Conservation (phyloP, 92 coral and sea anemone species). For the Phenganax subtilis region DNA sequence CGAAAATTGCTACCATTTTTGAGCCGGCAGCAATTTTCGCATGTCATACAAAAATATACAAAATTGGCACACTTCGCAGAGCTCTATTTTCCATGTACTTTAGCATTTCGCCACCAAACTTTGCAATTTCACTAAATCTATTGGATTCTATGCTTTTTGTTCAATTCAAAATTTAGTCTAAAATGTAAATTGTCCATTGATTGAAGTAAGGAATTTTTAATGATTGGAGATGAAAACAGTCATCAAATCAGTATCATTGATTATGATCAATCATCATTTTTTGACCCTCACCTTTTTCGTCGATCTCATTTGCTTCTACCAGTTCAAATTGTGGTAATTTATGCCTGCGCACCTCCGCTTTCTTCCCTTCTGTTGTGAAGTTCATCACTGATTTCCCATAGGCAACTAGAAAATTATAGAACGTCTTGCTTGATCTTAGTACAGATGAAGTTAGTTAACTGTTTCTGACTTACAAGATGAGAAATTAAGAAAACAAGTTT, state of each 20-base stretch:
- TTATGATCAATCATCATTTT: neutral
- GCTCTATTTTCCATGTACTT: too few species aligned
- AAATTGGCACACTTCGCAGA: too few species aligned
- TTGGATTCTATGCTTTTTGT: too few species aligned
- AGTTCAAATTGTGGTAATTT: conserved; percentile 1
- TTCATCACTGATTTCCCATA: neutral
- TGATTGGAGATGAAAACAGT: neutral
- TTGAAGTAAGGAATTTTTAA: too few species aligned
- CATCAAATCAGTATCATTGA: neutral
- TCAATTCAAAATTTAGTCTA: too few species aligned
- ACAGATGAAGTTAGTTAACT: neutral
- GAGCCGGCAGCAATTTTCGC: too few species aligned
- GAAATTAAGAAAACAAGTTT: conserved; percentile 25
- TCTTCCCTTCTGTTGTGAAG: neutral
- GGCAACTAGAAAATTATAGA: neutral
- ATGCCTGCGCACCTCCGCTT: neutral
- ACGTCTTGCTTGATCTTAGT: too few species aligned
- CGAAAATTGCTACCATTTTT: too few species aligned
- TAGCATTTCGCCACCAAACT: too few species aligned
- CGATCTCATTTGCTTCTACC: neutral
- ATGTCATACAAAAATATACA: too few species aligned
- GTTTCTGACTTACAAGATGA: conserved; percentile 20
- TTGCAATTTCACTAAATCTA: too few species aligned
- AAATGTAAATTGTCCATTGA: too few species aligned
- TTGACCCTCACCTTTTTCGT: neutral